These are phyloP conservation scores for Eilema depressum DNA, from an alignment of 2,888 invertebrate species.

Conservation along the genomic window DNA sequence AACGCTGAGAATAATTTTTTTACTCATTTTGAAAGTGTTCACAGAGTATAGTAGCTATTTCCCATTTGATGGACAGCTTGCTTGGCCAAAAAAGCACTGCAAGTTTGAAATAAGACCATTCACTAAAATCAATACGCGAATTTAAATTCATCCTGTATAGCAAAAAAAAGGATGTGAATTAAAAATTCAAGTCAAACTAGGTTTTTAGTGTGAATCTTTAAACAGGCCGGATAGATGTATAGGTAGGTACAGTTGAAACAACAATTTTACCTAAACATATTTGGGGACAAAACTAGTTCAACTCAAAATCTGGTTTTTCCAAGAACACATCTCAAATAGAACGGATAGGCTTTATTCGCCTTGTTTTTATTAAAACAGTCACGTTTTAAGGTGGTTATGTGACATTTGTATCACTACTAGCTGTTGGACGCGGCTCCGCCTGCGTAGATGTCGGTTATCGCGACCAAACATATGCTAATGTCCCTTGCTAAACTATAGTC, in stretches of 20 bases:
- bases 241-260: not conserved
- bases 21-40: no score
- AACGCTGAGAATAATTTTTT: no score
- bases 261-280: not conserved
- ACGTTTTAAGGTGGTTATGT: not conserved
- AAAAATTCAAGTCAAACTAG: not conserved
- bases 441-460: no score
- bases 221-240: not conserved
- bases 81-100: no score
- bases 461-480: no score
- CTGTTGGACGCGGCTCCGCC: no score
- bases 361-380: conserved; percentile 5
- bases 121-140: not conserved
- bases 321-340: conserved; percentile 2
- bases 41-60: no score
- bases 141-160: not conserved
- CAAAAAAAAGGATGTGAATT: not conserved
- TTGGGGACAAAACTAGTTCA: conserved; percentile 8
- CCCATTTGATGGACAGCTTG: no score
- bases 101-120: not conserved
- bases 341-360: not conserved
- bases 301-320: not conserved
- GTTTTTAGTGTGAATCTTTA: not conserved
- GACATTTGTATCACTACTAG: not conserved
- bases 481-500: no score